A percentile compares a stretch with the other conserved stretches of the same genome.
Conservation (phyloP, 2,888 invertebrate genomes). For the Ichneumoninae sp. region DNA sequence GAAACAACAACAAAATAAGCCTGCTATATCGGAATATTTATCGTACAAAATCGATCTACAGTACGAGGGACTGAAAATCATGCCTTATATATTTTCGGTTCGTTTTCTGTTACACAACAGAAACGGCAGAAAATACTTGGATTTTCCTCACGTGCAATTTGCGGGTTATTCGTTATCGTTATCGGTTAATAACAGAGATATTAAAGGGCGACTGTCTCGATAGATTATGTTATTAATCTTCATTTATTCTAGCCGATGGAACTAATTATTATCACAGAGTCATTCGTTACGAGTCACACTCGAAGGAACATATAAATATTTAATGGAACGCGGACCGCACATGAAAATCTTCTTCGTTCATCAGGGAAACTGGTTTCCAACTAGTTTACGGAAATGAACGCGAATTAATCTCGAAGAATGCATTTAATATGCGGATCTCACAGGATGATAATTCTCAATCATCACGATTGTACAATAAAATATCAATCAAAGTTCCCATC, state of each 20-base stretch:
- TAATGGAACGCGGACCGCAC: neutral
- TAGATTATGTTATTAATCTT: neutral
- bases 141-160: neutral
- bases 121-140: neutral
- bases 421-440: slow-evolving; percentile 6
- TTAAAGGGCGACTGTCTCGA: neutral
- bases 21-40: neutral
- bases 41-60: neutral
- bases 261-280: neutral
- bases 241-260: neutral
- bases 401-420: neutral
- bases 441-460: slow-evolving; percentile 13
- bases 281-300: neutral
- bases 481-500: neutral
- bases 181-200: neutral
- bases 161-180: neutral
- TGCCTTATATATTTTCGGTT: too few species aligned
- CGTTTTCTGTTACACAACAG: too few species aligned
- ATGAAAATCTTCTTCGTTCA: neutral
- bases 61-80: too few species aligned
- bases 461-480: neutral
- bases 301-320: neutral
- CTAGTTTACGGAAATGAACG: neutral
- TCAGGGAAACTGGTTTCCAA: neutral
- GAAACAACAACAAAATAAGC: neutral